These are phyloP conservation scores for Darevskia mixta DNA, from an alignment of 2,797 vertebrate species.

Conservation along the genomic window DNA sequence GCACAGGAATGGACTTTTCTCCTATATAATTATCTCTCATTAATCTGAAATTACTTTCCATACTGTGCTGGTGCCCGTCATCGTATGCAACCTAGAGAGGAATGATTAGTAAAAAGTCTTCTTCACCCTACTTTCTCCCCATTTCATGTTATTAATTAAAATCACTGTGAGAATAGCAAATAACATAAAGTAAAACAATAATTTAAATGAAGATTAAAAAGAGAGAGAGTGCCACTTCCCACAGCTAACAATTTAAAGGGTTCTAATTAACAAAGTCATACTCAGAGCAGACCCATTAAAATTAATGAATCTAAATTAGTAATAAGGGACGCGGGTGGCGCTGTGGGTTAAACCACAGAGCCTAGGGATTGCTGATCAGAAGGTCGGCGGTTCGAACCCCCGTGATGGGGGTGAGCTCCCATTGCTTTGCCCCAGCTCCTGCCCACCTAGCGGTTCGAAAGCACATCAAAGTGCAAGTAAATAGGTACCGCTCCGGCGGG, in stretches of 20 bases:
- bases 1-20: conserved; percentile 22
- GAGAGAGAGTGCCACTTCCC: not conserved
- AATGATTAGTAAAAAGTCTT: not conserved
- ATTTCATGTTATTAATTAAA: not conserved
- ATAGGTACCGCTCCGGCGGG: no score
- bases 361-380: no score
- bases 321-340: no score
- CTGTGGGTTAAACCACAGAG: no score
- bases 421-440: no score
- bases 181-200: not conserved
- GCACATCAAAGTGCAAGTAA: no score
- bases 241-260: not conserved
- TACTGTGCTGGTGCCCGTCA: conserved; percentile 8
- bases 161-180: not conserved
- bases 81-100: not conserved
- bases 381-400: no score
- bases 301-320: no score
- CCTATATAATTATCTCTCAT: conserved; percentile 29
- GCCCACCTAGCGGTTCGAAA: no score
- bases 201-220: not conserved
- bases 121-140: not conserved
- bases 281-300: no score
- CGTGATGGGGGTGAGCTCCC: no score
- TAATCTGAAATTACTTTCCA: conserved; percentile 27
- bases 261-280: no score